These are phyloP conservation scores for Bagarius yarrelli DNA, from an alignment of 2,113 vertebrate genomes.

Conservation along the genomic window DNA sequence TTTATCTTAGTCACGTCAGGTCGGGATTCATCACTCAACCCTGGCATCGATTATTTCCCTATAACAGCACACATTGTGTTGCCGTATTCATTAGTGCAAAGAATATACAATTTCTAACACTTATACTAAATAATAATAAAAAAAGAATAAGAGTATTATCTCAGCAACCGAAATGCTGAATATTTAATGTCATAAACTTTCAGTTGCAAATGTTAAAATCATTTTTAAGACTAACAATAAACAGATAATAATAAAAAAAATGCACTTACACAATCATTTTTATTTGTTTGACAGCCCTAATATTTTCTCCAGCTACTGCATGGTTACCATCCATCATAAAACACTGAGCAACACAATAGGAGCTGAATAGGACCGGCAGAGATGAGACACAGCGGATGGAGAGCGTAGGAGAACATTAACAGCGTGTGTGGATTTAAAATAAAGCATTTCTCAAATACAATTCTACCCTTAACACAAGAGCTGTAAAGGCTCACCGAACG, in stretches of 20 bases:
- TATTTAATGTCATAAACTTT: not conserved
- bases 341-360: not conserved
- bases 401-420: not conserved
- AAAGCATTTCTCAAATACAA: not conserved
- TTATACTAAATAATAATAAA: not conserved
- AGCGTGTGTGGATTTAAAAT: not conserved
- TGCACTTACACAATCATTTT: not conserved
- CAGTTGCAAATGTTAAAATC: not conserved
- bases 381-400: not conserved
- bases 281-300: constrained; percentile 10
- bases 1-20: not conserved
- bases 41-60: not conserved
- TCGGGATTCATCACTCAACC: not conserved
- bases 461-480: too few relatives aligned
- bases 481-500: not conserved
- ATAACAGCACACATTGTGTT: not conserved
- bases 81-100: not conserved
- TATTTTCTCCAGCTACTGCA: not conserved
- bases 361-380: constrained; percentile 8
- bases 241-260: constrained; percentile 6
- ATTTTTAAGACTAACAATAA: not conserved
- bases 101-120: not conserved
- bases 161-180: not conserved
- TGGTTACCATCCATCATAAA: not conserved
- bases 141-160: not conserved